Base-by-base conservation (phyloP, 2,797 vertebrate genomes). In the Cetoscarus ocellatus region DNA sequence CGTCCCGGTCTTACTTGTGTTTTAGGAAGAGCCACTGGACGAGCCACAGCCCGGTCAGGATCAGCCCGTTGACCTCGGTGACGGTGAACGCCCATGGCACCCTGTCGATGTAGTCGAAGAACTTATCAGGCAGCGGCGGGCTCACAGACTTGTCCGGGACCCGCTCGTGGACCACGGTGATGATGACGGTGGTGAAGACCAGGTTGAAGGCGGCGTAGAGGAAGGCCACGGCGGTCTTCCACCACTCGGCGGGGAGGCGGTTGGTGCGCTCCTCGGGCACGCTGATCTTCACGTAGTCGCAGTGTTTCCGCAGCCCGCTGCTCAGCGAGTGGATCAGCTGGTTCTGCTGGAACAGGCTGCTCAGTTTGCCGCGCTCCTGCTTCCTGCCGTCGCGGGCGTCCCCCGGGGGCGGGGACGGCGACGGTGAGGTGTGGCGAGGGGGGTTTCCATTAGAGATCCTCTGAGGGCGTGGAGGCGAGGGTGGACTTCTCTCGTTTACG, bases 101-200 rank as follows among this genome's bases (percentile, higher is more conserved):
- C 0, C 96, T 95, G 78, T 96, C 95, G 70, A 99, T 79, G 57
- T 97, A 97, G 92, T 99, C 97, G 55, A 99, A 99, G 90, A 99
- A 99, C 89, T 98, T 99, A 87, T 99, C 98, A 1, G 98, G 98
- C 81, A 99, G 95, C 0, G 98, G 98, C 64, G 97, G 97, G 88
- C 91, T 97, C 45, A 94, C 80, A 10, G 96, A 95, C 88, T 97
- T 97, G 86, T 97, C 96, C 15, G 98, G 97, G 6, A 99, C 98
- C 68, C 98, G 90, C 88, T 99, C 98, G 10, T 99, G 96, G 34
- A 99, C 96, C 8, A 99, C 85, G 8, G 97, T 97, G 91, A 99
- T 98, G 93, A 98, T 92, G 43, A 98, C 95, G 0, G 96, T 96
- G 18, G 97, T 99, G 83, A 97, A 90, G 79, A 99, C 70, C 14